These are phyloP conservation scores for Neuroterus valhalla DNA, from an alignment of 1,140 invertebrate species.

Conservation along the genomic window DNA sequence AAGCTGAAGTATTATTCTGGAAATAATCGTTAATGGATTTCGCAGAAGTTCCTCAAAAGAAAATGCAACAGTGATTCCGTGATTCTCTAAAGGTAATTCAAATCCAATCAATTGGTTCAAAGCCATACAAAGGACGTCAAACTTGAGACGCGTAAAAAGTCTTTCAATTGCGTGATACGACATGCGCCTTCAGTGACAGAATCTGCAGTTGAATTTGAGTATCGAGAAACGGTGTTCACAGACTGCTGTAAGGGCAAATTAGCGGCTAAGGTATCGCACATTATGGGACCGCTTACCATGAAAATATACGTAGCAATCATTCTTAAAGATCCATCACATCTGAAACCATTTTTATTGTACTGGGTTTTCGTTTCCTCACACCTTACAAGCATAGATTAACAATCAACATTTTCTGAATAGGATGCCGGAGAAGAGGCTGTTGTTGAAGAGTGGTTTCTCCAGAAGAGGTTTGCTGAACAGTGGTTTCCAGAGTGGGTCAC, in stretches of 20 bases:
- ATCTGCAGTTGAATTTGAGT: neutral
- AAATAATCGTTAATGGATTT: slow-evolving; percentile 23
- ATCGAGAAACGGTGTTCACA: neutral
- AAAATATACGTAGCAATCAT: slow-evolving; percentile 14
- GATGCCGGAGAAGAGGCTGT: too few relatives aligned
- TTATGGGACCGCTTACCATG: slow-evolving; percentile 24
- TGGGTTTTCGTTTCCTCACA: neutral
- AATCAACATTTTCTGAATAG: too few relatives aligned
- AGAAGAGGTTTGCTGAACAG: too few relatives aligned
- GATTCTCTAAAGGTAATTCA: slow-evolving; percentile 16
- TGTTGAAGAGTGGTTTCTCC: too few relatives aligned
- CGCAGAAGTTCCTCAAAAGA: slow-evolving; percentile 27
- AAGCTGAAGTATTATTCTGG: neutral
- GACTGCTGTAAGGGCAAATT: slow-evolving; percentile 34
- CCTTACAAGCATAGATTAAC: neutral
- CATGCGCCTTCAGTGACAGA: slow-evolving; percentile 30
- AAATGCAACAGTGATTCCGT: slow-evolving; percentile 9
- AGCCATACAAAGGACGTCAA: slow-evolving; percentile 30
- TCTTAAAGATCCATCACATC: slow-evolving; percentile 13
- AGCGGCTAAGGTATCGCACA: slow-evolving; percentile 18
- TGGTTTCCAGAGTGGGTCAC: too few relatives aligned
- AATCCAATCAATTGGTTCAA: slow-evolving; percentile 33
- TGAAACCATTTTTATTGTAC: neutral
- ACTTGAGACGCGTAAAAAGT: slow-evolving; percentile 21
- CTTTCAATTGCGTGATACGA: neutral